phyloP scores from a whole-genome alignment of 2,888 invertebrate genomes.

The Polydrusus tereticollis region DNA sequence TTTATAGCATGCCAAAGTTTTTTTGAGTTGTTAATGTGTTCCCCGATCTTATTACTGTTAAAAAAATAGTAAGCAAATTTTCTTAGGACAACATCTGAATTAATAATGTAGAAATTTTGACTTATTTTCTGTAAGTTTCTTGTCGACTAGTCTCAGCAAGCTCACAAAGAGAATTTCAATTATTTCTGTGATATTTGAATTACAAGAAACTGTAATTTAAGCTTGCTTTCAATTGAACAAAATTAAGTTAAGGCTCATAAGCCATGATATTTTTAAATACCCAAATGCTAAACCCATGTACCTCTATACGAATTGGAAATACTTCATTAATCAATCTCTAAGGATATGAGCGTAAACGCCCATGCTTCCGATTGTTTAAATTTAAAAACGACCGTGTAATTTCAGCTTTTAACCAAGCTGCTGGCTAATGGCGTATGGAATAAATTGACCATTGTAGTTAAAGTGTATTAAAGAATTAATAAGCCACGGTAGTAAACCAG shows the following conservation, averaged over 20 bases:
- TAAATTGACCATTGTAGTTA: constrained; percentile 26
- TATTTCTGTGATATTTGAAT: constrained; percentile 36
- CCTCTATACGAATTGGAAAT: neutral
- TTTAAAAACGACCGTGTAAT: constrained; percentile 36
- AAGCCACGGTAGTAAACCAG: constrained; percentile 5
- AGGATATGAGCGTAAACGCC: constrained; percentile 24
- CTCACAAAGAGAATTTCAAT: constrained; percentile 42
- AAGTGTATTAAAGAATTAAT: constrained; percentile 11
- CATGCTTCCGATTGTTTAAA: constrained; percentile 37
- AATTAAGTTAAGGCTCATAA: too few relatives aligned
- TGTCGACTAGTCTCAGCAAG: constrained; percentile 33
- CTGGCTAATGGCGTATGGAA: constrained; percentile 9
- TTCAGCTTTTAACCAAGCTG: constrained; percentile 25
- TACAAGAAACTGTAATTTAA: constrained; percentile 36
- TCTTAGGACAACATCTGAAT: constrained; percentile 1
- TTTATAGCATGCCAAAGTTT: too few relatives aligned
- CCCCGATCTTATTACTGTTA: neutral
- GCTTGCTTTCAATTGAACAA: too few relatives aligned
- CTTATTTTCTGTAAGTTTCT: constrained; percentile 21
- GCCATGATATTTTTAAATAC: too few relatives aligned
- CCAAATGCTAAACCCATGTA: too few relatives aligned
- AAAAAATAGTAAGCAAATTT: neutral
- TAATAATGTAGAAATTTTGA: constrained; percentile 19
- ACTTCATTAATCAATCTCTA: constrained; percentile 35
- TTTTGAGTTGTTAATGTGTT: too few relatives aligned